These are phyloP conservation scores for Pycnonotus jocosus DNA, from an alignment of 2,113 vertebrate genomes.

Conservation along the genomic window DNA sequence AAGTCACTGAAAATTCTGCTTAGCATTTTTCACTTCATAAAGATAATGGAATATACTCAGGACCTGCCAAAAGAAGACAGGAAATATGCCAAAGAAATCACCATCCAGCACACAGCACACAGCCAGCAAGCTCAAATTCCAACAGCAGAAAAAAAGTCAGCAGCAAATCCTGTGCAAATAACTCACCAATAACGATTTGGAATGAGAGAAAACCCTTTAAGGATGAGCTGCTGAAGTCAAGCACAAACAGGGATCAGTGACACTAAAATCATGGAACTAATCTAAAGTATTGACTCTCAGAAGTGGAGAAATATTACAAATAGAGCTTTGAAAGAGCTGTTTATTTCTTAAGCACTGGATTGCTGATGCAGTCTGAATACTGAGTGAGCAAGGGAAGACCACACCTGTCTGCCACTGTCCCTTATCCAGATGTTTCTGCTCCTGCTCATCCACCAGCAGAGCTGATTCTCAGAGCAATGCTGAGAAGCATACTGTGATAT, in stretches of 20 bases:
- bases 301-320: background rate
- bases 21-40: constrained; percentile 4
- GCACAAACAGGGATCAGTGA: background rate
- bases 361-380: background rate
- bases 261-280: background rate
- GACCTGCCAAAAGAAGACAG: background rate
- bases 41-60: background rate
- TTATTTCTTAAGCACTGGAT: background rate
- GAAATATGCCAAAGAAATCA: background rate
- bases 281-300: background rate
- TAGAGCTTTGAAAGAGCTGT: background rate
- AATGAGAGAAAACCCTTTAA: background rate
- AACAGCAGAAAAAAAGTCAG: background rate
- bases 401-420: background rate
- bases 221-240: background rate
- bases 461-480: background rate
- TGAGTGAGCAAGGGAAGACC: background rate
- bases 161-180: background rate
- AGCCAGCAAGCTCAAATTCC: background rate
- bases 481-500: background rate
- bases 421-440: background rate
- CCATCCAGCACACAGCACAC: background rate
- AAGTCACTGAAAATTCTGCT: background rate
- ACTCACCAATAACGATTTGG: background rate
- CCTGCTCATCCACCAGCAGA: background rate